Base-by-base conservation (phyloP, 1,140 invertebrate species). In the Anoplolepis gracilipes region DNA sequence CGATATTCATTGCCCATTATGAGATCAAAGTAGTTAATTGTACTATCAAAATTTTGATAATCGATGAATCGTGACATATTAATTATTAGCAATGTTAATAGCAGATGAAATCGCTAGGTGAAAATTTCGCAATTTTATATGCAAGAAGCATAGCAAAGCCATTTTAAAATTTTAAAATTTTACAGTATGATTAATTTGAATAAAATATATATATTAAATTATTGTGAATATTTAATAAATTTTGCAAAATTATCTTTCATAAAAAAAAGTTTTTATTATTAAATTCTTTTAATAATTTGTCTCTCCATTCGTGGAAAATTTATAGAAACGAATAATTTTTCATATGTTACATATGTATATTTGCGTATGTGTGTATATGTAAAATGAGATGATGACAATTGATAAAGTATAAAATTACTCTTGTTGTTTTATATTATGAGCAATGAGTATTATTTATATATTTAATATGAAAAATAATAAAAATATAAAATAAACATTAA, bases 1-100 rank as follows among this genome's bases (percentile, higher is more conserved):
- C 59, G 36, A 82, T 82, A 61, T 72, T 42, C 36, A 33, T 59
- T 1, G 8, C 13, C 53, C 28, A 61, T 82, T 82, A 73, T 72
- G 67, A 72, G 78, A 73, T 82, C 78, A 46, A 72, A 82, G 67
- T 82, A 82, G 53, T 82, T 82, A 72, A 82, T 81, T 82, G 67
- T 33, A 19, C 65, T 25, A 19, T 25, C 55, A 22, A 46, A 5
- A 36, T 5, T n/a, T 42, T 36, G 28, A 46, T 73, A 46, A 82
- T 82, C 53, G 16, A 82, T 81, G 16, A 72, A 57, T 82, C 59
- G 67, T 82, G 67, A 82, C 78, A 46, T 82, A 82, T 82, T 73
- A 82, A 82, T 81, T 72, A 81, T 82, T 53, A 82, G 13, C 55
- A 46, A 82, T n/a, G n/a, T 82, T 82, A 82, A 73, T 33, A 61